Conservation (phyloP, 2,888 invertebrate species). For the Magallana nippona region DNA sequence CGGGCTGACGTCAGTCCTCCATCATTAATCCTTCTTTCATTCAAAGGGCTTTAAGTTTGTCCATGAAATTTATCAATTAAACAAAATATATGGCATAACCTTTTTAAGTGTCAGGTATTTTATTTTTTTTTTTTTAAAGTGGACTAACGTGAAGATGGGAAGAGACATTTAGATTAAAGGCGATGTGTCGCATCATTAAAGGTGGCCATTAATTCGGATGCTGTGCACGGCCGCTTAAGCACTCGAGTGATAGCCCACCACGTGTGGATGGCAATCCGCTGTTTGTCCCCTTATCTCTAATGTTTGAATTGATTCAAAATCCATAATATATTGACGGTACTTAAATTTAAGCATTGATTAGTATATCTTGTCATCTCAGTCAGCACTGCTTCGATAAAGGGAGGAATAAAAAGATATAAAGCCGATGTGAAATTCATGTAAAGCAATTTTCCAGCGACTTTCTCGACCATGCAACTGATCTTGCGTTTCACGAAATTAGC, state of each 20-base stretch:
- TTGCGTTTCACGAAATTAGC: no score
- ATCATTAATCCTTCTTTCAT: slow-evolving; percentile 20
- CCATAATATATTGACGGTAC: slow-evolving; percentile 21
- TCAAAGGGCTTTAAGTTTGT: slow-evolving; percentile 5
- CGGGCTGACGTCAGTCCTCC: slow-evolving; percentile 10
- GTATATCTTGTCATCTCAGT: slow-evolving; percentile 12
- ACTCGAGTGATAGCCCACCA: not conserved
- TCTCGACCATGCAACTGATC: no score
- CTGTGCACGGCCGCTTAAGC: slow-evolving; percentile 12
- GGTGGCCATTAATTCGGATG: slow-evolving; percentile 11
- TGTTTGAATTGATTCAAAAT: slow-evolving; percentile 10
- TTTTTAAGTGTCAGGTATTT: slow-evolving; percentile 19
- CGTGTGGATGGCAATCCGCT: slow-evolving; percentile 29
- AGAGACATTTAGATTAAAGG: slow-evolving; percentile 24
- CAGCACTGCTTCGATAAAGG: not conserved
- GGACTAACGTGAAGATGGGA: slow-evolving; percentile 4
- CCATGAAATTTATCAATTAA: slow-evolving; percentile 4
- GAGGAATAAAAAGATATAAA: no score
- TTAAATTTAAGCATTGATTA: slow-evolving; percentile 32
- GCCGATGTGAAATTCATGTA: no score
- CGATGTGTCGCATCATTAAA: not conserved
- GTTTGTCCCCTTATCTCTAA: not conserved
- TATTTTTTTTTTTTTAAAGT: not conserved
- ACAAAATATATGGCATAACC: slow-evolving; percentile 18
- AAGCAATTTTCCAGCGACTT: no score